Conservation (phyloP, 1,140 invertebrate species). For the Gryllus bimaculatus region DNA sequence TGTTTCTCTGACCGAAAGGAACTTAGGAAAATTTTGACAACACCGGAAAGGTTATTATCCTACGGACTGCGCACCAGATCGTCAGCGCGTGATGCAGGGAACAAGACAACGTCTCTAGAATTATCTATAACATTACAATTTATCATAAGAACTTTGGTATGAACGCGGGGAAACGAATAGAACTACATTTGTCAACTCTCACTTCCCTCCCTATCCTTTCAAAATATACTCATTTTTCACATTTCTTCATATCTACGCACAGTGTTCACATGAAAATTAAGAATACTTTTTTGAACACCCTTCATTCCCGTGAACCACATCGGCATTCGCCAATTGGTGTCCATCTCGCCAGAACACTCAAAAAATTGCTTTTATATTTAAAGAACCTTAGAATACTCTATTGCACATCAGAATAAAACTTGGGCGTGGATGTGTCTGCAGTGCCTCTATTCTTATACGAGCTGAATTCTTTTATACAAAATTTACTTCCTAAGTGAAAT, state of each 20-base stretch:
- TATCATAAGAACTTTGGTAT: constrained; percentile 2
- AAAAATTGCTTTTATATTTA: not conserved
- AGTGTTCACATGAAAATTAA: constrained; percentile 1
- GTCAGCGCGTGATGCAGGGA: not conserved
- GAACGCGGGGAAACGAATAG: not conserved
- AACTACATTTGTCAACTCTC: not conserved
- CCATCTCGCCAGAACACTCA: not conserved
- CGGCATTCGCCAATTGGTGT: not conserved
- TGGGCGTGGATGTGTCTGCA: not conserved
- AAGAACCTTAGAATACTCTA: not conserved
- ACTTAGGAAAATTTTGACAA: constrained; percentile 1
- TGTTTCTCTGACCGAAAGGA: not conserved
- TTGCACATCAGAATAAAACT: not conserved
- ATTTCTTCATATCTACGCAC: not conserved
- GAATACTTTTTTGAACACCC: not conserved
- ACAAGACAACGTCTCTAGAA: constrained; percentile 1
- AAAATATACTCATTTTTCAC: not conserved
- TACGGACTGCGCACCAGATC: not conserved
- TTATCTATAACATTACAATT: constrained; percentile 2
- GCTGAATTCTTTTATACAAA: no score
- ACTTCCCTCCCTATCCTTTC: not conserved
- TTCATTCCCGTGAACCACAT: not conserved
- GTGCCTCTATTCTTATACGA: no score
- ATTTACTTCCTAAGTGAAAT: not conserved
- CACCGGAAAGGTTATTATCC: not conserved